A percentile compares a stretch with the other conserved stretches of the same genome.
phyloP scores from a whole-genome alignment of 2,888 invertebrate species.

The Patella ulyssiponensis region DNA sequence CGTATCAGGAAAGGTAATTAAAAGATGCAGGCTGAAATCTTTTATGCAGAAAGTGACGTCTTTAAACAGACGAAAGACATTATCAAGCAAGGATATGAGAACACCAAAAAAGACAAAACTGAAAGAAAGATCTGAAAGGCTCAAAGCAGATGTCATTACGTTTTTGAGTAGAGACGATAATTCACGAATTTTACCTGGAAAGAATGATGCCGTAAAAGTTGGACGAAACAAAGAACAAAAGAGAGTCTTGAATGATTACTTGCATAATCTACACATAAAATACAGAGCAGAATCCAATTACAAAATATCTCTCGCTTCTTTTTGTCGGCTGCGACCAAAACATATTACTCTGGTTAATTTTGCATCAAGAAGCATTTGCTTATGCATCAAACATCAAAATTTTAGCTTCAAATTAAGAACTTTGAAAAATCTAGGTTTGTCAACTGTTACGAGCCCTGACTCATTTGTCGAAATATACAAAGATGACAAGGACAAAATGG shows the following conservation, averaged over 20 bases:
- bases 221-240: constrained; percentile 28
- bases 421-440: background rate
- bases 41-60: no score
- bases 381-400: constrained; percentile 16
- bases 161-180: constrained; percentile 34
- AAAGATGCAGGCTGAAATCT: no score
- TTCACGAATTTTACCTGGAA: constrained; percentile 31
- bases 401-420: constrained; percentile 10
- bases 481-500: background rate
- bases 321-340: constrained; percentile 15
- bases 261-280: constrained; percentile 26
- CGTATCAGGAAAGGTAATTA: no score
- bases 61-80: no score
- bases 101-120: no score
- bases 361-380: no score
- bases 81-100: no score
- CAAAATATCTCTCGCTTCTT: background rate
- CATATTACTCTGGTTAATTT: constrained; percentile 11
- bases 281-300: background rate
- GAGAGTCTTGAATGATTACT: constrained; percentile 29
- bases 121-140: no score
- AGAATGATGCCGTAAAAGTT: no score
- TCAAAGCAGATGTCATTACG: constrained; percentile 1
- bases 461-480: background rate
- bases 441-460: constrained; percentile 8